Base-by-base conservation (phyloP, 1,140 invertebrate species). In the Aphelinus atriplicis region DNA sequence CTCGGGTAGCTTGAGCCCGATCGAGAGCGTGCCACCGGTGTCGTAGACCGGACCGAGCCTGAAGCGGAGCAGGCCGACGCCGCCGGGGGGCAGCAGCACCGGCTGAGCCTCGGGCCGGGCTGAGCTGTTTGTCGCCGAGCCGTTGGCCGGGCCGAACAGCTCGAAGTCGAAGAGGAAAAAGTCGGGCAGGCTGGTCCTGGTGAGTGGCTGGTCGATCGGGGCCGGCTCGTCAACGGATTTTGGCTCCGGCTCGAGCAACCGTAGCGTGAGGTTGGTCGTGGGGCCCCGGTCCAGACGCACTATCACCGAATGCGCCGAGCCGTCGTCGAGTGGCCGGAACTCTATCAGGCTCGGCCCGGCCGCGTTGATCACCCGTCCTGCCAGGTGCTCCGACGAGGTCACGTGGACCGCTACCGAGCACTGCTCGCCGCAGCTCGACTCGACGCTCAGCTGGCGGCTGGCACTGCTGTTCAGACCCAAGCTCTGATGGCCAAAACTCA, bases 121-220 rank as follows among this genome's bases (percentile, higher is more conserved):
- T n/a, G 68, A 92, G 83, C 75, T 89, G 66, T 93, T 89, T 1
- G 3, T 71, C 3, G 7, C 4, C 26, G 26, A 26, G 26, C 26
- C 26, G 26, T 26, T 26, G 3, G 3, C 10, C 56, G 89, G 89
- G 0, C 88, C 85, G 0, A 91, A 83, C 71, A 94, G 82, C 73
- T 93, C 92, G 78, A 91, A 94, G 51, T 93, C 91, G 78, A 92
- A 94, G 7, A 91, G 87, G 79, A 94, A 94, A 79, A 93, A 94
- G 61, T 92, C 90, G 10, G 91, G 90, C 78, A 90, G 90, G 1
- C 91, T 90, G 76, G 92, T 92, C n/a, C 92, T 88, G 75, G 91
- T 87, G 61, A 94, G 83, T 71, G 83, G 88, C 80, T 84, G 86
- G 60, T 71, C 70, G 2, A 61, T 77, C 0, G 79, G 9, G 9